Evolutionary conservation across 2,888 invertebrate species (phyloP), one percentile per base, ranked within the genome.

Genomic region (Malthinus flaveolus): DNA sequence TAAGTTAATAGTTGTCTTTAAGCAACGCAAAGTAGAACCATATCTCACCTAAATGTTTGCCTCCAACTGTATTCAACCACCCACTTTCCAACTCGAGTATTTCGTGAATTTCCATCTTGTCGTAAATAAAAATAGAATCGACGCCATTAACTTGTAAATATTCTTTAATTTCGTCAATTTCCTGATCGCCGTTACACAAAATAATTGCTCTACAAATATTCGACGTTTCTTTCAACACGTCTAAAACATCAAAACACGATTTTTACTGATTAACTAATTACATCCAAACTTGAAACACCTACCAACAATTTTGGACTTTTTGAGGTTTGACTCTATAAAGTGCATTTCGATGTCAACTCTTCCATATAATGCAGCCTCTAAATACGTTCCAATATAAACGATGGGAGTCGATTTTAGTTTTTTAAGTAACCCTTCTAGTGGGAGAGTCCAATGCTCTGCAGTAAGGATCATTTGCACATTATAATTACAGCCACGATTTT

Each of bases 351-450:
- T 77, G 70, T 79, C 58, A 63, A 82, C 78, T 73, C 83, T 66
- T n/a, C 86, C 87, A 76, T 89, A 92, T 9, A 91, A 78, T 0
- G 89, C 85, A 45, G 90, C 90, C 77, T 93, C 92, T 65, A 90
- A 82, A 66, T 85, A 86, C 13, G 89, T 87, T 0, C 87, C 85
- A 53, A 93, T 87, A 54, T 88, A 85, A 3, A 91, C 77, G 1
- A 87, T 79, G 0, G 90, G 85, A 7, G 63, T 54, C 68, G 85
- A 82, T 0, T 81, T 79, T 10, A 87, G 81, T 42, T 78, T 80
- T 36, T 78, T 79, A 0, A 83, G 79, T 23, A 91, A 79, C 0
- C 80, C 76, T 45, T 83, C 80, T 67, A 91, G 77, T 8, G 80
- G 74, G 10, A 78, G 71, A 32, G 85, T 86, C 91, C 91, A 93